Evolutionary conservation across 1,140 invertebrate genomes (phyloP), one percentile per base, ranked within the genome.

Genomic region (Zaprionus nigranus): DNA sequence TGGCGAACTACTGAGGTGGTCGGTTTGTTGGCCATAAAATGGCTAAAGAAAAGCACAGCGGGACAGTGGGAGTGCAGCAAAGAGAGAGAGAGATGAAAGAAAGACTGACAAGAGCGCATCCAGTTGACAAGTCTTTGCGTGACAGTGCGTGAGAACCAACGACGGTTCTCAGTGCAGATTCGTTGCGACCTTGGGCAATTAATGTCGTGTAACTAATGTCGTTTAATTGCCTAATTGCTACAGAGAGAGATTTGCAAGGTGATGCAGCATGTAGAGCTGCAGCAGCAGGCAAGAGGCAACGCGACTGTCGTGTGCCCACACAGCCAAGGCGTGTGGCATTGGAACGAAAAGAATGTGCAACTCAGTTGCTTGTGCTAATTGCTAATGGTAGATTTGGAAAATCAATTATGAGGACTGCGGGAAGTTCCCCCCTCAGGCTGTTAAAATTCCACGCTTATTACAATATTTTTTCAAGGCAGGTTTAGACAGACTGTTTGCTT

Each of bases 211-310:
- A 87, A 78, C 84, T 77, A 87, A 87, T 87, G 81, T 61, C 70
- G 57, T 74, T 87, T 87, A 87, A 87, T 86, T 62, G 83, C 81
- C 81, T 81, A 81, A 87, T 87, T 88, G 75, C 70, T 65, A 57
- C 34, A 60, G 28, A 54, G 40, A 30, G 56, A 72, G 81, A 81
- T 71, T 85, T 87, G 84, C 40, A 46, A 46, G 40, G 40, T 46
- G 40, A 46, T 30, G 28, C 0, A 5, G 15, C 38, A 40, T 13
- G 38, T n/a, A n/a, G 40, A 43, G 40, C 4, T 43, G 40, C 40
- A 7, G 15, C 40, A 43, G n/a, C 15, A 6, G 6, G 40, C 5
- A n/a, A 43, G n/a, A 17, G 40, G 40, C 40, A 46, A 46, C 84
- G 84, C 80, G 76, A 46, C 81, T 57, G 51, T 65, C 61, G 28